These are phyloP conservation scores for Macrobrachium nipponense DNA, from an alignment of 1,140 invertebrate species.

Conservation along the genomic window DNA sequence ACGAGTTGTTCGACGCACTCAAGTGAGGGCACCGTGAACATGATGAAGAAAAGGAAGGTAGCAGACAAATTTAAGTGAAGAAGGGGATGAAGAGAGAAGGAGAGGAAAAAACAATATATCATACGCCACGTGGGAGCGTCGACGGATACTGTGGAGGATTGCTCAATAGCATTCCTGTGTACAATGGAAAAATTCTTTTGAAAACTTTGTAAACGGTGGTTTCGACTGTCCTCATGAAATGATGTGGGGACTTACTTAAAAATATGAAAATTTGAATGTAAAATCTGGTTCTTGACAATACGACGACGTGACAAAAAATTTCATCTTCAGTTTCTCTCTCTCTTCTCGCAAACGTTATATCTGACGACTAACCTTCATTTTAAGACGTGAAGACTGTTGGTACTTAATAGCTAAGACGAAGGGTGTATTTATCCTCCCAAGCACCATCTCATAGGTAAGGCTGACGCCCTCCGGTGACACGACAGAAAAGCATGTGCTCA, in stretches of 20 bases:
- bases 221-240: too few relatives aligned
- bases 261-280: background rate
- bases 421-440: conserved; percentile 40
- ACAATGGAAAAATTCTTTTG: too few relatives aligned
- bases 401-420: conserved; percentile 37
- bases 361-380: conserved; percentile 31
- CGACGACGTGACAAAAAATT: background rate
- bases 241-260: background rate
- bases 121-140: background rate
- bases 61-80: background rate
- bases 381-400: conserved; percentile 12
- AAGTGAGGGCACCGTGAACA: too few relatives aligned
- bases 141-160: too few relatives aligned
- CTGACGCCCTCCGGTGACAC: conserved; percentile 34
- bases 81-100: background rate
- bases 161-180: too few relatives aligned
- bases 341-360: background rate
- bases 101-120: background rate
- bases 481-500: conserved; percentile 35
- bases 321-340: too few relatives aligned
- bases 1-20: too few relatives aligned
- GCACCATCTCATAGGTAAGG: conserved; percentile 38
- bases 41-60: background rate
- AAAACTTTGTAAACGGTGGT: too few relatives aligned
- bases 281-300: background rate